These are phyloP conservation scores for Picathartes gymnocephalus DNA, from an alignment of 2,113 vertebrate genomes.

Conservation along the genomic window DNA sequence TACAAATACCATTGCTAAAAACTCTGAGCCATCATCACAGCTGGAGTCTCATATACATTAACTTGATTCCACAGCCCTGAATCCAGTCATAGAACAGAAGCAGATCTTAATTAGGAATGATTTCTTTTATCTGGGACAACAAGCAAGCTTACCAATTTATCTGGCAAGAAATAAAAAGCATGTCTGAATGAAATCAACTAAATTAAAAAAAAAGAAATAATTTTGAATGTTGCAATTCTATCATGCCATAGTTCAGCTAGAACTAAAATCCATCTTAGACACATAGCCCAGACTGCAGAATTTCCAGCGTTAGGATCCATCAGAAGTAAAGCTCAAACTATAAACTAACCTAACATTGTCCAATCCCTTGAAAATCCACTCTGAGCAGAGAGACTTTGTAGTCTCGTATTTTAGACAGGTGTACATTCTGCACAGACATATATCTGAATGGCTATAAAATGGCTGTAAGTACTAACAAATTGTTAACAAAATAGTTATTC, in stretches of 20 bases:
- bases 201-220: too few species aligned
- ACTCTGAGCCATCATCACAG: not conserved
- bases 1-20: not conserved
- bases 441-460: not conserved
- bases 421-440: not conserved
- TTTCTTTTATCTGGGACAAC: not conserved
- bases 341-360: not conserved
- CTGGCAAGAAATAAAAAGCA: not conserved
- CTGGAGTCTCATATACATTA: not conserved
- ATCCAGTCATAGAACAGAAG: not conserved
- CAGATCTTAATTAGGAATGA: not conserved
- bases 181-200: not conserved
- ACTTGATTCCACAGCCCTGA: not conserved
- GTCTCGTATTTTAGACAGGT: not conserved
- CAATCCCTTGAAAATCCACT: not conserved
- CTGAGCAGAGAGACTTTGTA: not conserved
- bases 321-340: not conserved
- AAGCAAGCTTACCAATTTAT: not conserved
- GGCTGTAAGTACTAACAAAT: not conserved
- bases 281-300: not conserved
- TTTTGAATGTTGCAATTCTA: not conserved
- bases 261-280: not conserved
- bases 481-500: not conserved
- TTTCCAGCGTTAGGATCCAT: not conserved
- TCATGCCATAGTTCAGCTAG: not conserved